Evolutionary conservation across 1,140 invertebrate species (phyloP).

Genomic region (Megalonaias nervosa): DNA sequence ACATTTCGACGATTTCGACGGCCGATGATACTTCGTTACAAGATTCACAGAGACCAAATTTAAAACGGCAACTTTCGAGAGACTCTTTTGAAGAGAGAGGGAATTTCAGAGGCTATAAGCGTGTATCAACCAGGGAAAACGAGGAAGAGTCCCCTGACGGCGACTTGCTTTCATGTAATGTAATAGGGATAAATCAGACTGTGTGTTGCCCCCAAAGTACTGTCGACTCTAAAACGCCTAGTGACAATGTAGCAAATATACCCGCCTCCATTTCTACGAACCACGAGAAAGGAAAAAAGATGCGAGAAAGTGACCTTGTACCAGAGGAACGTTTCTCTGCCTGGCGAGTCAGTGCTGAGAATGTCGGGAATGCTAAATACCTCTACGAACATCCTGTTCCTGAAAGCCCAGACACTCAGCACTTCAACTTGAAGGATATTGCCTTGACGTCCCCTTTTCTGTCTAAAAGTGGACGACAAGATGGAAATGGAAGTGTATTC

Average conservation of each 20-base stretch:
- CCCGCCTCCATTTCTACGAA: background rate
- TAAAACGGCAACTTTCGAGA: constrained; percentile 28
- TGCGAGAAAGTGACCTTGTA: background rate
- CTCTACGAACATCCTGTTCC: background rate
- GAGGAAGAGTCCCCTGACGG: background rate
- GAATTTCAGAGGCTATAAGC: constrained; percentile 11
- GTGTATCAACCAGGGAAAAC: background rate
- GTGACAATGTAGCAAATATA: background rate
- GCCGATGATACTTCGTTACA: background rate
- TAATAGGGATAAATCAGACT: background rate
- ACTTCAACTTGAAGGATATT: constrained; percentile 23
- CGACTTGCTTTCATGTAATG: background rate
- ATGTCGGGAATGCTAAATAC: background rate
- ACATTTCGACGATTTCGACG: no score
- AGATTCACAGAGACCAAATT: constrained; percentile 23
- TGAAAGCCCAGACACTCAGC: constrained; percentile 5
- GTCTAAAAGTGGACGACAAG: background rate
- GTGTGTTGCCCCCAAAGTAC: background rate
- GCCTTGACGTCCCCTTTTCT: constrained; percentile 24
- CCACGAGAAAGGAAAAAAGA: background rate
- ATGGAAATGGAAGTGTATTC: constrained; percentile 12
- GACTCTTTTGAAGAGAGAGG: constrained; percentile 18
- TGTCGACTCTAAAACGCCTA: background rate
- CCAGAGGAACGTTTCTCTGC: background rate
- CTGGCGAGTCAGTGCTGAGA: background rate